Evolutionary conservation across 2,888 invertebrate genomes (phyloP), one percentile per base, ranked within the genome.

Genomic region (Drosophila mayaguana): DNA sequence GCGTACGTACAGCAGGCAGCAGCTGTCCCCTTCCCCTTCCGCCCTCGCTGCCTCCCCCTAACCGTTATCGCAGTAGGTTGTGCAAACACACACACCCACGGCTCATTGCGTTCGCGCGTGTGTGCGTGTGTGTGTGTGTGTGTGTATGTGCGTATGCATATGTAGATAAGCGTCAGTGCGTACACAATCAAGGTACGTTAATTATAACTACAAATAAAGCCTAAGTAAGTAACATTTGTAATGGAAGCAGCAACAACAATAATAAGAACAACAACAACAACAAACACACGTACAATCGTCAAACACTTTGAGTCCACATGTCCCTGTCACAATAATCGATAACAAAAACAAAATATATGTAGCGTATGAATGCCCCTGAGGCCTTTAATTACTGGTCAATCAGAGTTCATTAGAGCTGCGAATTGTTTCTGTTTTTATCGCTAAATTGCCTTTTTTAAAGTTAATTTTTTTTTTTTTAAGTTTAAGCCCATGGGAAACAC

Each of bases 61-160:
- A 4, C 20, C 46, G 60, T 78, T 78, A 78, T 78, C 77, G 48
- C 45, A 67, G 55, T 80, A 64, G 77, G 81, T 80, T 78, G 81
- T 64, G 55, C 69, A 78, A 78, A 80, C 73, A 63, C 61, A 55
- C 56, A 34, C 57, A 25, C 36, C 38, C 43, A 71, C 32, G n/a
- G 20, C 16, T 40, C 34, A 55, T 42, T 18, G 22, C 22, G 16
- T 12, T 22, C 11, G 25, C 18, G 22, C 16, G 12, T 32, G n/a
- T 55, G 22, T 32, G 40, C 9, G 32, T 32, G 0, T 11, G 11
- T 16, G 28, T 9, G 32, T 25, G 28, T 20, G 7, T 38, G 20
- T 60, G 25, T 25, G 40, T n/a, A 7, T 22, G n/a, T 60, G 12
- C 18, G n/a, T 62, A 18, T 53, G 11, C 59, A 18, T 34, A 32